Evolutionary conservation across 2,888 invertebrate genomes (phyloP).

Genomic region (Sphaerolaimus hirsutus): DNA sequence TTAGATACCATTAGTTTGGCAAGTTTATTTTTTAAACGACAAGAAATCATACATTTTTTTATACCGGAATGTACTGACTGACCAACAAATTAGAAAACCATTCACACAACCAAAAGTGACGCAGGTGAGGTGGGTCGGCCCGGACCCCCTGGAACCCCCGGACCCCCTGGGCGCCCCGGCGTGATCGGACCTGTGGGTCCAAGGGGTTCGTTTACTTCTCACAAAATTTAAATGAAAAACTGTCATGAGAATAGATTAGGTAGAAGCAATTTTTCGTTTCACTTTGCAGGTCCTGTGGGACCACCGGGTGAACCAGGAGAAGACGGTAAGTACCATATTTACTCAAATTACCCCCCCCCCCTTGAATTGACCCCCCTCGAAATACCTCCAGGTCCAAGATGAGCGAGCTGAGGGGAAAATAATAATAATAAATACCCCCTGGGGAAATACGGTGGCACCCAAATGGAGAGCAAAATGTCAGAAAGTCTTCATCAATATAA

Average conservation of each 20-base stretch:
- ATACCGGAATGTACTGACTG: no score
- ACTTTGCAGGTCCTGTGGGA: not conserved
- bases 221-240: not conserved
- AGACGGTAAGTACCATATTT: slow-evolving; percentile 1
- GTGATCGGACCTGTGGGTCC: not conserved
- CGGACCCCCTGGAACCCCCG: not conserved
- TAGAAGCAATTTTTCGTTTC: not conserved
- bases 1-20: not conserved
- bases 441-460: no score
- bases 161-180: not conserved
- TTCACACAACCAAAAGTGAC: no score
- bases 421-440: no score
- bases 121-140: not conserved
- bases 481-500: not conserved
- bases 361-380: no score
- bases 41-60: no score
- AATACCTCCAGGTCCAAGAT: no score
- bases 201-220: not conserved
- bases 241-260: not conserved
- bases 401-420: no score
- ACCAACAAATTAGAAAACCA: no score
- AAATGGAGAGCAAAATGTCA: not conserved
- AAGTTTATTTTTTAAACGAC: not conserved
- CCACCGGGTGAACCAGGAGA: not conserved
- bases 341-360: no score